Conservation (phyloP, 2,113 vertebrate species). For the Syrrhaptes paradoxus region DNA sequence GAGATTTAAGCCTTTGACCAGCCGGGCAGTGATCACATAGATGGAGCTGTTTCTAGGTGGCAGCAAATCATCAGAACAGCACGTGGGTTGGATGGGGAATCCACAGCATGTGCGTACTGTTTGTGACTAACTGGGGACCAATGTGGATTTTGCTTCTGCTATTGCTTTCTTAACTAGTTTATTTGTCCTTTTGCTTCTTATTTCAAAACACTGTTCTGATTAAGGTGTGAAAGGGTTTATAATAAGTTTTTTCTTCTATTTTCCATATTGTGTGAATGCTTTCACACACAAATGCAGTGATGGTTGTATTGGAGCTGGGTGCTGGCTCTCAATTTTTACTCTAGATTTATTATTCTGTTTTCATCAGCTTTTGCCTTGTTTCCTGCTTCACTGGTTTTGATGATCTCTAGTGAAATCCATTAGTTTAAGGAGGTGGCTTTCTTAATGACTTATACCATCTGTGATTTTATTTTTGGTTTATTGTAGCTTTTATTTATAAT, state of each 20-base stretch:
- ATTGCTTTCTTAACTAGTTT: neutral
- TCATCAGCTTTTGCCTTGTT: neutral
- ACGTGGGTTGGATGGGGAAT: neutral
- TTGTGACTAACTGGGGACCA: neutral
- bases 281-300: neutral
- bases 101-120: fast-evolving
- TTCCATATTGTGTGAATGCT: neutral
- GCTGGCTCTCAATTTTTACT: neutral
- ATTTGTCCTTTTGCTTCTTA: neutral
- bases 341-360: neutral
- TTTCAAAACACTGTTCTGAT: neutral
- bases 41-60: neutral
- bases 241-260: neutral
- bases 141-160: neutral
- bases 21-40: fast-evolving
- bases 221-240: neutral
- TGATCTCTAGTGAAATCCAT: neutral
- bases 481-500: neutral
- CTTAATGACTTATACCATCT: neutral
- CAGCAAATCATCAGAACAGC: neutral
- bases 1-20: neutral
- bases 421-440: neutral
- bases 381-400: neutral
- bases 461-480: neutral
- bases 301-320: neutral